These are phyloP conservation scores for Parnassius orleans DNA, from an alignment of 2,888 invertebrate species.

Conservation along the genomic window DNA sequence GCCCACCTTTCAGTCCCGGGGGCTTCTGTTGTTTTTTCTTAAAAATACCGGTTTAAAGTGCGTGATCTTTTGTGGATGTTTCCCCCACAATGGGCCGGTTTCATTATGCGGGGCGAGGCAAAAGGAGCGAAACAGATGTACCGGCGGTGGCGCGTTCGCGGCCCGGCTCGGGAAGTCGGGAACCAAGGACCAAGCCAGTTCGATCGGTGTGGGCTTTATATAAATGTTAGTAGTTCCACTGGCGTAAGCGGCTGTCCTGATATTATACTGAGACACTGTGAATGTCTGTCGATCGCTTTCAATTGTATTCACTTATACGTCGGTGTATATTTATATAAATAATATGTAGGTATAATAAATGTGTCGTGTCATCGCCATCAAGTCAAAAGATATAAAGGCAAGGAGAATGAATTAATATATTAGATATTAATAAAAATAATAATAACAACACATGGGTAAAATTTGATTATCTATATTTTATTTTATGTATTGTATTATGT, in stretches of 20 bases:
- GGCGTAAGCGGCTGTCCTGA: slow-evolving; percentile 44
- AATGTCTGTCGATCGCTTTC: slow-evolving; percentile 4
- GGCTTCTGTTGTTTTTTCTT: slow-evolving; percentile 72
- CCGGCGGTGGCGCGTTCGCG: slow-evolving; percentile 61
- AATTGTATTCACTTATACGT: not conserved
- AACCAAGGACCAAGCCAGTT: slow-evolving; percentile 51
- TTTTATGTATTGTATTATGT: no score
- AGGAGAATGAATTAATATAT: no score
- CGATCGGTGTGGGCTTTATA: slow-evolving; percentile 71
- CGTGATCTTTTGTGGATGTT: slow-evolving; percentile 76
- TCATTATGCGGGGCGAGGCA: slow-evolving; percentile 70
- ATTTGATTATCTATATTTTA: no score
- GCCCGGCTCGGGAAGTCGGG: slow-evolving; percentile 73
- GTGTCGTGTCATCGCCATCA: no score
- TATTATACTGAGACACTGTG: slow-evolving; percentile 12
- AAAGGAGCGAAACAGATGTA: slow-evolving; percentile 77
- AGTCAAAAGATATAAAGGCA: no score
- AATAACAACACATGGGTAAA: no score
- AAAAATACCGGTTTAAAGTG: slow-evolving; percentile 64
- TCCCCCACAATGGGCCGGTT: slow-evolving; percentile 72
- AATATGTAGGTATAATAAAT: no score
- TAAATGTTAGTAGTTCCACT: slow-evolving; percentile 36
- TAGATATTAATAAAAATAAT: no score
- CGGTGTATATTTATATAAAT: no score
- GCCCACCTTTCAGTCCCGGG: slow-evolving; percentile 68